phyloP scores from a whole-genome alignment of 2,888 invertebrate species.

The Lapara coniferarum region DNA sequence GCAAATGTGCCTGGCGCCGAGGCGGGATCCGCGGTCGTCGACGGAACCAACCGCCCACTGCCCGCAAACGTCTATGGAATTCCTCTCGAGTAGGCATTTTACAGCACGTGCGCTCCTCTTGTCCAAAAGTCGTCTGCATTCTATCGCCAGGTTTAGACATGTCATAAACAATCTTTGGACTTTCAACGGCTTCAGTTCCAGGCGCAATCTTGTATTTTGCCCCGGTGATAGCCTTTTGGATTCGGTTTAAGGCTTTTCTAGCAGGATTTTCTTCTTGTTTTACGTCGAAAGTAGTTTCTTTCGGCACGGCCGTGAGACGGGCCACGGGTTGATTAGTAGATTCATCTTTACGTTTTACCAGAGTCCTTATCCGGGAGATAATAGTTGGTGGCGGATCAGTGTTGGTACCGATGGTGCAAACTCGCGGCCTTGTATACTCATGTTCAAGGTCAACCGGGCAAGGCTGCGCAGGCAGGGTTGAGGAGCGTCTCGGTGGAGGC shows the following conservation, averaged over 20 bases:
- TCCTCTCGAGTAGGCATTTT: constrained; percentile 61
- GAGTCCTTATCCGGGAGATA: constrained; percentile 52
- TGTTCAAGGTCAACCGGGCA: constrained; percentile 55
- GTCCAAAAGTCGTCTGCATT: constrained; percentile 74
- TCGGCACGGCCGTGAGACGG: constrained; percentile 62
- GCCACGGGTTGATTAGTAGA: constrained; percentile 54
- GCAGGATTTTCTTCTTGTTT: constrained; percentile 63
- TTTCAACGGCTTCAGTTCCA: constrained; percentile 62
- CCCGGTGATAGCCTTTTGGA: constrained; percentile 69
- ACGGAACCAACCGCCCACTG: constrained; percentile 64
- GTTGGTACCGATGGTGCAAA: constrained; percentile 75
- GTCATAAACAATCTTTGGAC: constrained; percentile 76
- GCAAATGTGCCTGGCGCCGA: constrained; percentile 60
- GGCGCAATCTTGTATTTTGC: constrained; percentile 73
- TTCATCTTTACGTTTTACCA: constrained; percentile 57
- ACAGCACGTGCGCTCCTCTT: constrained; percentile 62
- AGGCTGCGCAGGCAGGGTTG: constrained; percentile 65
- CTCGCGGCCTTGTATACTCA: constrained; percentile 51
- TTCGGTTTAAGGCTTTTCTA: constrained; percentile 61
- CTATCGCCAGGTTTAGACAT: constrained; percentile 74
- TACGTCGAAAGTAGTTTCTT: constrained; percentile 61
- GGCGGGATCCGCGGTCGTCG: constrained; percentile 61
- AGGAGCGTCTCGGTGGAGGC: constrained; percentile 58
- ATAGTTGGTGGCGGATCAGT: constrained; percentile 71
- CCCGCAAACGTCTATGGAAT: constrained; percentile 59